phyloP scores from a whole-genome alignment of 2,113 vertebrate species.

The Limnothrissa miodon region DNA sequence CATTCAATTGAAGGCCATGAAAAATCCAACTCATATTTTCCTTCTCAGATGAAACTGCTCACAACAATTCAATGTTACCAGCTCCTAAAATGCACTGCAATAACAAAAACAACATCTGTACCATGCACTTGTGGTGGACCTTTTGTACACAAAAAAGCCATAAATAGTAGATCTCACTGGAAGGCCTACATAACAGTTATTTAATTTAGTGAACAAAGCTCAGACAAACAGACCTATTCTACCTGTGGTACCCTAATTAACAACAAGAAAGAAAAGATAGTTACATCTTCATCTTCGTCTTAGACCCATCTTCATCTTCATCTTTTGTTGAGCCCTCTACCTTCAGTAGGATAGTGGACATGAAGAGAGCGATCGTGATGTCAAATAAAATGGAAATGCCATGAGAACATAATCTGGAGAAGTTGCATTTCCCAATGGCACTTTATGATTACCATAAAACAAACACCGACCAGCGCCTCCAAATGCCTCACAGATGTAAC shows the following conservation, averaged over 20 bases:
- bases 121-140: background rate
- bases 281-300: background rate
- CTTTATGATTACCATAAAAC: slow-evolving; percentile 42
- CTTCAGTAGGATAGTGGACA: background rate
- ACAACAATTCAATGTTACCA: background rate
- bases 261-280: background rate
- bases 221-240: background rate
- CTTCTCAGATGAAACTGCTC: background rate
- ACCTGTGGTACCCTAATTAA: background rate
- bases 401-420: slow-evolving; percentile 18
- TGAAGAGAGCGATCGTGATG: background rate
- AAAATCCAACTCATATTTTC: background rate
- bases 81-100: background rate
- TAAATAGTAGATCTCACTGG: background rate
- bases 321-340: background rate
- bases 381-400: slow-evolving; percentile 23
- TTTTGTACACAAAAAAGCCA: background rate
- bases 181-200: background rate
- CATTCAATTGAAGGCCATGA: background rate
- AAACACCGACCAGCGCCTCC: slow-evolving; percentile 28
- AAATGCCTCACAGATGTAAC: slow-evolving; percentile 35
- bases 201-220: background rate
- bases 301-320: no score
- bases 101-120: background rate
- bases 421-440: background rate